Evolutionary conservation across 2,888 invertebrate genomes (phyloP).

Genomic region (Lasioglossum zephyrum): DNA sequence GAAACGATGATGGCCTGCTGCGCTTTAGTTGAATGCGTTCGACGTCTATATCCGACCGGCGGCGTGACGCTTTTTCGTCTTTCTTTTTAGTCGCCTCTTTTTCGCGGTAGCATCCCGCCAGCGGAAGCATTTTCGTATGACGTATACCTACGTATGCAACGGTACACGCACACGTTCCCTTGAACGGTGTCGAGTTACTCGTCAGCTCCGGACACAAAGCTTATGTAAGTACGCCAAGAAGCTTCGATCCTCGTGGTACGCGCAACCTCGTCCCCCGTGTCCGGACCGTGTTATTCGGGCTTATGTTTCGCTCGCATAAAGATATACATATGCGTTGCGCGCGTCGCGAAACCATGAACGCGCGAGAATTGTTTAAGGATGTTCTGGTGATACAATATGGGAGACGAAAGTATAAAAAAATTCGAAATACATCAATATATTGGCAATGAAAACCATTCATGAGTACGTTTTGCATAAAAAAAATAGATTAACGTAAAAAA

Average conservation of each 20-base stretch:
- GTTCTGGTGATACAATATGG: too few species aligned
- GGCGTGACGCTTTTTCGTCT: background rate
- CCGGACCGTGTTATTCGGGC: background rate
- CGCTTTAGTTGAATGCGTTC: conserved; percentile 26
- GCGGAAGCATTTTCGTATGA: conserved; percentile 56
- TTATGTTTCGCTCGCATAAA: conserved; percentile 14
- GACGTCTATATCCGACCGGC: conserved; percentile 24
- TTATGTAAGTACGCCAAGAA: conserved; percentile 77
- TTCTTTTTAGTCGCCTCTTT: background rate
- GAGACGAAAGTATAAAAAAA: too few species aligned
- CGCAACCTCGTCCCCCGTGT: conserved; percentile 9
- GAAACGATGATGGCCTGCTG: conserved; percentile 9
- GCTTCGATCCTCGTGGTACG: conserved; percentile 57
- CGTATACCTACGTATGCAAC: conserved; percentile 39
- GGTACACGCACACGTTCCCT: conserved; percentile 58
- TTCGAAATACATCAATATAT: too few species aligned
- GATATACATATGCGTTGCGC: background rate
- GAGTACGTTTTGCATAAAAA: too few species aligned
- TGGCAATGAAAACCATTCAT: too few species aligned
- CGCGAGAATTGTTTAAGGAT: background rate
- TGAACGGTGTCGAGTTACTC: conserved; percentile 76
- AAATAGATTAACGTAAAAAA: too few species aligned
- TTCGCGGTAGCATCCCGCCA: conserved; percentile 37
- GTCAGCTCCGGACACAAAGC: conserved; percentile 73
- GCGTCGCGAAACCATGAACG: background rate